Conservation (phyloP, 2,797 vertebrate genomes). For the Gymnothorax reevesii region DNA sequence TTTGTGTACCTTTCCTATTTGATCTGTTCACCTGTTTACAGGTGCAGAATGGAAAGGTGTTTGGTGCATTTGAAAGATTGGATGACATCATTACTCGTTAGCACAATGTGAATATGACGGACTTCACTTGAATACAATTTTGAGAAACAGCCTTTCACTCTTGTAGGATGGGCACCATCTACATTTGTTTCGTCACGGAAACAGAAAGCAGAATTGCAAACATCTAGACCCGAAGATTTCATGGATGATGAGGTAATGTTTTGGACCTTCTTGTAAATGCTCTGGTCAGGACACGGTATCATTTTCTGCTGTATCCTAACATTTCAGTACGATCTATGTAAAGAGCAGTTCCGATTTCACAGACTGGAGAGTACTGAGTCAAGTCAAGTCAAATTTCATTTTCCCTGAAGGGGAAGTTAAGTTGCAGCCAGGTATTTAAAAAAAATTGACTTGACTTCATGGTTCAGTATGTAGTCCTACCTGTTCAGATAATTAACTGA, state of each 20-base stretch:
- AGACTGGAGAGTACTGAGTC: neutral
- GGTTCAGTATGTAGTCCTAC: neutral
- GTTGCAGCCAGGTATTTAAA: too few species aligned
- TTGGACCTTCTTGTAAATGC: neutral
- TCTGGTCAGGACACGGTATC: neutral
- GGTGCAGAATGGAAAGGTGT: neutral
- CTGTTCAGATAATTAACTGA: neutral
- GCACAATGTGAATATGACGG: neutral
- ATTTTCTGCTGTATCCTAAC: neutral
- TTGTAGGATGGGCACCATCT: constrained; percentile 86
- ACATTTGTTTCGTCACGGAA: constrained; percentile 88
- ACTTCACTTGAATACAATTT: neutral
- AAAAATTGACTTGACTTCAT: too few species aligned
- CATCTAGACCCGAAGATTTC: constrained; percentile 85
- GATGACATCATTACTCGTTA: neutral
- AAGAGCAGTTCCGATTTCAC: neutral
- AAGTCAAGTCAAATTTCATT: too few species aligned
- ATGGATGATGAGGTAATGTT: constrained; percentile 93
- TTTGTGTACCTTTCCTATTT: constrained; percentile 45
- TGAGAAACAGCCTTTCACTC: neutral
- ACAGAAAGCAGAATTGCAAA: constrained; percentile 78
- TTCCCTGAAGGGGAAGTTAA: too few species aligned
- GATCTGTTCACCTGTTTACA: neutral
- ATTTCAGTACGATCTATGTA: neutral
- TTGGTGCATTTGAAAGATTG: neutral